A percentile compares a stretch with the other conserved stretches of the same genome.
Evolutionary conservation across 2,113 vertebrate species (phyloP).

Genomic region (Tamias sibiricus): DNA sequence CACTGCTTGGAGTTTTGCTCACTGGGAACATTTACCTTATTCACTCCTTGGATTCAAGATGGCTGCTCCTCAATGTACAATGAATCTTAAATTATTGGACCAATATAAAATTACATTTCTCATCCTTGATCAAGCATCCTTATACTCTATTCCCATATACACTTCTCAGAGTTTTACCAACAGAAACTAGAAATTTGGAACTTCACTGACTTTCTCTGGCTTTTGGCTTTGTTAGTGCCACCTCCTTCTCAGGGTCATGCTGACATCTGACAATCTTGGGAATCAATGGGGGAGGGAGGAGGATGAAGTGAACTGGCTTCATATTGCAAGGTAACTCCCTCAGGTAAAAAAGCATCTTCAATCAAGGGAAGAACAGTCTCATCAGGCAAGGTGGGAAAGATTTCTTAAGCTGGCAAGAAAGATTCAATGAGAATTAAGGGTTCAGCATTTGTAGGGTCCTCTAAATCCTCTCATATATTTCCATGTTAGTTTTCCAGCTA

Average conservation of each 20-base stretch:
- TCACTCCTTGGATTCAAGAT: not conserved
- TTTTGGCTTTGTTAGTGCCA: conserved; percentile 50
- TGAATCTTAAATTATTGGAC: conserved; percentile 41
- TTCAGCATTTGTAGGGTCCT: conserved; percentile 20
- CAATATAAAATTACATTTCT: conserved; percentile 34
- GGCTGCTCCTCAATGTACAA: not conserved
- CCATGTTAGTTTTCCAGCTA: conserved; percentile 42
- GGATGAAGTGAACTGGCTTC: not conserved
- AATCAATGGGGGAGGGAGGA: not conserved
- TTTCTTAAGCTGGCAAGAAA: conserved; percentile 38
- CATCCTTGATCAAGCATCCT: conserved; percentile 27
- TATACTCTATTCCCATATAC: not conserved
- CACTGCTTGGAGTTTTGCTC: not conserved
- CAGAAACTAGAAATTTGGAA: conserved; percentile 23
- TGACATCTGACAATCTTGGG: conserved; percentile 2
- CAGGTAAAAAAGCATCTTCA: conserved; percentile 39
- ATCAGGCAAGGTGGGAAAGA: conserved; percentile 42
- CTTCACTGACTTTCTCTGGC: conserved; percentile 5
- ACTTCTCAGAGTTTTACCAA: not conserved
- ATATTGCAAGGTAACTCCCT: not conserved
- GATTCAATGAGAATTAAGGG: conserved; percentile 47
- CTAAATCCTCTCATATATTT: conserved; percentile 67
- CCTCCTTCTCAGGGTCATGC: not conserved
- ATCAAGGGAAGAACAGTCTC: conserved; percentile 55
- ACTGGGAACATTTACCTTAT: not conserved